phyloP scores from a whole-genome alignment of 2,888 invertebrate genomes.

The Cerceris rybyensis region DNA sequence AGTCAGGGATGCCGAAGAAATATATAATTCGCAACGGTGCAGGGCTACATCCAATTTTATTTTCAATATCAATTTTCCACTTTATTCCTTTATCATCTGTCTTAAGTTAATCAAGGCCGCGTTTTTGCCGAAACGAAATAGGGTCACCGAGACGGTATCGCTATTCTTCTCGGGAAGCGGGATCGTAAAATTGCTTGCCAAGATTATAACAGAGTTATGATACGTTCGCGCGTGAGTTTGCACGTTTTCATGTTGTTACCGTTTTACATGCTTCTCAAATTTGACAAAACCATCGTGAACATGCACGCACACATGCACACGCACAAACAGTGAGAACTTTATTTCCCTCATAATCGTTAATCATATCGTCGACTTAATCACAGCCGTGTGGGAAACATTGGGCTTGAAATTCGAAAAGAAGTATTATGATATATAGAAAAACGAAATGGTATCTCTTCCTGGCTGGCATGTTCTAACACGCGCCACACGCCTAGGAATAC shows the following conservation, averaged over 20 bases:
- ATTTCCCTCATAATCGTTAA: too few relatives aligned
- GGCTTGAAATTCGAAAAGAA: background rate
- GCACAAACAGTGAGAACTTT: too few relatives aligned
- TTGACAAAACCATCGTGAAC: background rate
- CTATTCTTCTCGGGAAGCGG: constrained; percentile 5
- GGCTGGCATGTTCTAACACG: background rate
- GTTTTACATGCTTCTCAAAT: background rate
- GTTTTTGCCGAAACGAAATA: background rate
- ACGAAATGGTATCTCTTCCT: background rate
- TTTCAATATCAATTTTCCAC: background rate
- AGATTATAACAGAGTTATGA: constrained; percentile 39
- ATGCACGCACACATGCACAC: background rate
- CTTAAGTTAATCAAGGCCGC: background rate
- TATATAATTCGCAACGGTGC: too few relatives aligned
- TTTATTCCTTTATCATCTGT: background rate
- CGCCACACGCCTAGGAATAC: background rate
- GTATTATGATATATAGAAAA: background rate
- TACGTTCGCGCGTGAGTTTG: constrained; percentile 22
- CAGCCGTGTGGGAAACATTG: background rate
- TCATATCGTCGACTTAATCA: background rate
- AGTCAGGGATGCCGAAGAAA: too few relatives aligned
- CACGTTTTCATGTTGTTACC: background rate
- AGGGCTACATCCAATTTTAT: background rate
- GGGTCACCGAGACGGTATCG: constrained; percentile 1
- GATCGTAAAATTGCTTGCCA: constrained; percentile 36